A percentile compares a stretch with the other conserved stretches of the same genome.
Evolutionary conservation across 2,113 vertebrate species (phyloP).

Genomic region (Ophthalmolycus amberensis): DNA sequence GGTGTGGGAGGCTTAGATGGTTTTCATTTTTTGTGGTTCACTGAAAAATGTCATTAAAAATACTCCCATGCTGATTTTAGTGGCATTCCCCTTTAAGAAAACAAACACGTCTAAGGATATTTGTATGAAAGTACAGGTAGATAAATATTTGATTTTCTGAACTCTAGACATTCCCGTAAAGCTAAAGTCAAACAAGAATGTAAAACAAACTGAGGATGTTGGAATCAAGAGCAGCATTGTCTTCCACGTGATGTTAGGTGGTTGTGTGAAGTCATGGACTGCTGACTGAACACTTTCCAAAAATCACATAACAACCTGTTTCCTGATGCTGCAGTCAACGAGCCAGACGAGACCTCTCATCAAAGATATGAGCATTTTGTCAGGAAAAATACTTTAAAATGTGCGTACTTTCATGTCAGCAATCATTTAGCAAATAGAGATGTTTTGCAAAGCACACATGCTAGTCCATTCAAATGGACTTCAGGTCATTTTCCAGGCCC

Average conservation of each 20-base stretch:
- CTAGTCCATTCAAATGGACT: constrained; percentile 25
- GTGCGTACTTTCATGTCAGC: constrained; percentile 6
- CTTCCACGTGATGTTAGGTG: constrained; percentile 39
- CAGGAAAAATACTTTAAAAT: not conserved
- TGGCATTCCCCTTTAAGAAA: constrained; percentile 29
- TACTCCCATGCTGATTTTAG: constrained; percentile 19
- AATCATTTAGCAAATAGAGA: constrained; percentile 19
- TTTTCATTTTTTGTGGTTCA: constrained; percentile 4
- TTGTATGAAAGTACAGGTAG: constrained; percentile 26
- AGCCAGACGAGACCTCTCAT: constrained; percentile 25
- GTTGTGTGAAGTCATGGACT: constrained; percentile 45
- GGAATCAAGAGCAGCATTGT: constrained; percentile 62
- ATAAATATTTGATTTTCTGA: constrained; percentile 66
- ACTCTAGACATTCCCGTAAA: constrained; percentile 30
- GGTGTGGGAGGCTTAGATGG: not conserved
- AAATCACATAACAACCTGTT: constrained; percentile 48
- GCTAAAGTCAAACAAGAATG: constrained; percentile 21
- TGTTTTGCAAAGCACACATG: constrained; percentile 3
- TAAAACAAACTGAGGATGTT: constrained; percentile 55
- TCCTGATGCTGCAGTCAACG: constrained; percentile 24
- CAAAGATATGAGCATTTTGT: constrained; percentile 35
- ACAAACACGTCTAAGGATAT: constrained; percentile 43
- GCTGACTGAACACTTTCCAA: constrained; percentile 60
- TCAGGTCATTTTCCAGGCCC: not conserved
- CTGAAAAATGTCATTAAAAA: not conserved